Conservation (phyloP, 2,113 vertebrate species). For the Plecotus auritus region DNA sequence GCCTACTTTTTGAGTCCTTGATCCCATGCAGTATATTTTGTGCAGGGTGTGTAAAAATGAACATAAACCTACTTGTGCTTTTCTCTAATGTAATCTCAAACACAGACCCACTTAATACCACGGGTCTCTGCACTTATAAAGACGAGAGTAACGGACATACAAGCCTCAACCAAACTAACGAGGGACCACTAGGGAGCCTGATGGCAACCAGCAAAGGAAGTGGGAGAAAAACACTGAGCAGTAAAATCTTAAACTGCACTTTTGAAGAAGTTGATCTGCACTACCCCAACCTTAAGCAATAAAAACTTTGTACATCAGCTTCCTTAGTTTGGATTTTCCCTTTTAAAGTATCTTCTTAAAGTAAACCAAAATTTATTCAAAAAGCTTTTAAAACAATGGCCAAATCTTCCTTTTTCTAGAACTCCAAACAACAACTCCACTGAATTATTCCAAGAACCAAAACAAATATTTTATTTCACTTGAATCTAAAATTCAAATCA, state of each 20-base stretch:
- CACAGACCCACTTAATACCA: neutral
- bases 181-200: neutral
- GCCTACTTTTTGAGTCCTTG: neutral
- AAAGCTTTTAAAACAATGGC: neutral
- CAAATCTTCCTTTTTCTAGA: slow-evolving; percentile 20
- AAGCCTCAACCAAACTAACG: neutral
- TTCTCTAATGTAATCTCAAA: neutral
- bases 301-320: neutral
- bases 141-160: neutral
- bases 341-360: neutral
- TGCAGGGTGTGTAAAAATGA: neutral
- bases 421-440: slow-evolving; percentile 20
- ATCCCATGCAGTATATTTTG: neutral
- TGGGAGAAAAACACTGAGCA: neutral
- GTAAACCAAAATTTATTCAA: neutral
- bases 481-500: slow-evolving; percentile 6
- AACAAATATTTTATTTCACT: neutral
- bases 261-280: neutral
- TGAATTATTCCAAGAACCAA: slow-evolving; percentile 19
- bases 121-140: neutral
- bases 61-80: neutral
- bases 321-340: neutral
- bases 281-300: neutral
- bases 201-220: neutral
- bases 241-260: neutral